Evolutionary conservation across 1,140 invertebrate species (phyloP), one percentile per base, ranked within the genome.

Genomic region (Drosophila jambulina): DNA sequence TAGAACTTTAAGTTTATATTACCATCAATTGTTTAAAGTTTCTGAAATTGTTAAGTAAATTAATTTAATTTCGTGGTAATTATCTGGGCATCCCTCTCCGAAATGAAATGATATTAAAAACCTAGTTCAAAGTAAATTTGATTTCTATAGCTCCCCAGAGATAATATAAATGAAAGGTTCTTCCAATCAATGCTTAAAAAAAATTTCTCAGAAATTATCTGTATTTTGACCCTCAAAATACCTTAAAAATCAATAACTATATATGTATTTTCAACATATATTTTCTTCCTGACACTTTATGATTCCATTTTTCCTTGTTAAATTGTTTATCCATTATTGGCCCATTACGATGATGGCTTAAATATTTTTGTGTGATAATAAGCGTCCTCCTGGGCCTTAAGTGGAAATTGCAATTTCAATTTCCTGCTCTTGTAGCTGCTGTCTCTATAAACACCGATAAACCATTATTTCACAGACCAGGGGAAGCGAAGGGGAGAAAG

Each of bases 401-500:
- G 75, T 42, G 32, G 13, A 54, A n/a, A 59, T 80, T 75, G 56
- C 38, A 9, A 46, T 64, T 54, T 57, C 57, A 60, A 64, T 75
- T 80, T 71, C 45, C 34, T 40, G 75, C 49, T 36, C n/a, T 62
- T 23, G 40, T 21, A 15, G 21, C 59, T 34, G 53, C 21, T 38
- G 34, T 5, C 53, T 19, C 56, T 34, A 46, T 64, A 63, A 78
- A 78, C 57, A 40, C 23, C 15, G 29, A 38, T 29, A 49, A 43
- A 27, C 19, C 29, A 56, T n/a, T 42, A 58, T 57, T 32, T 53
- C 13, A 23, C 27, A 48, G 43, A 23, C 5, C 10, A 6, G 43
- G 36, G 12, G 17, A 17, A 13, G 15, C 57, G 45, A 7, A n/a
- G 17, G 48, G 15, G 10, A 42, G 59, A 40, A 57, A 65, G 40